Conservation (phyloP, 2,113 vertebrate species). For the Solenodon paradoxus region DNA sequence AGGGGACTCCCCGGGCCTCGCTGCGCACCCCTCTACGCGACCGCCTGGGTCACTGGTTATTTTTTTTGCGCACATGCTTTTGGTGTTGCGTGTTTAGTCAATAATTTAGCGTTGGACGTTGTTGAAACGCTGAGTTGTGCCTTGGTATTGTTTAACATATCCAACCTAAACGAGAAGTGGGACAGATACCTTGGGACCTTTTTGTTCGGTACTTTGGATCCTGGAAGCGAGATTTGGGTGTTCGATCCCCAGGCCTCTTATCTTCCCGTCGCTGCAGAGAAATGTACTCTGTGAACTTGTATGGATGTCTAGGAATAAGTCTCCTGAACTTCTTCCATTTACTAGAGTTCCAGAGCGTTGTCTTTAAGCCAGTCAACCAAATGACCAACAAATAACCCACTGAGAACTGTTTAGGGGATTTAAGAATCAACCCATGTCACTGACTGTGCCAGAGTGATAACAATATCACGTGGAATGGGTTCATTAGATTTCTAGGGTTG, state of each 20-base stretch:
- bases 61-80: neutral
- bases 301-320: neutral
- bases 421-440: neutral
- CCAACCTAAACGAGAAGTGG: constrained; percentile 44
- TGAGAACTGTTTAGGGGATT: constrained; percentile 2
- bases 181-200: constrained; percentile 70
- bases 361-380: neutral
- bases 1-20: neutral
- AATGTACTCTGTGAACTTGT: neutral
- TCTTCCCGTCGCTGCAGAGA: neutral
- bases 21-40: neutral
- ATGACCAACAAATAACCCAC: neutral
- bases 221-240: constrained; percentile 34
- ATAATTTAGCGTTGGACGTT: neutral
- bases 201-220: constrained; percentile 61
- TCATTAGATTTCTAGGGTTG: neutral
- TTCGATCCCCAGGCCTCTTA: neutral
- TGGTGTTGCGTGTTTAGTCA: neutral
- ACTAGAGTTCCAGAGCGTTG: neutral
- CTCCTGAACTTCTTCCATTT: constrained; percentile 16
- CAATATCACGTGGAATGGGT: neutral
- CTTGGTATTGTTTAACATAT: neutral
- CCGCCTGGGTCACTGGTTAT: neutral
- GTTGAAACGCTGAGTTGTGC: neutral
- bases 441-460: neutral